Evolutionary conservation across 2,113 vertebrate genomes (phyloP).

Genomic region (Axis porcinus): DNA sequence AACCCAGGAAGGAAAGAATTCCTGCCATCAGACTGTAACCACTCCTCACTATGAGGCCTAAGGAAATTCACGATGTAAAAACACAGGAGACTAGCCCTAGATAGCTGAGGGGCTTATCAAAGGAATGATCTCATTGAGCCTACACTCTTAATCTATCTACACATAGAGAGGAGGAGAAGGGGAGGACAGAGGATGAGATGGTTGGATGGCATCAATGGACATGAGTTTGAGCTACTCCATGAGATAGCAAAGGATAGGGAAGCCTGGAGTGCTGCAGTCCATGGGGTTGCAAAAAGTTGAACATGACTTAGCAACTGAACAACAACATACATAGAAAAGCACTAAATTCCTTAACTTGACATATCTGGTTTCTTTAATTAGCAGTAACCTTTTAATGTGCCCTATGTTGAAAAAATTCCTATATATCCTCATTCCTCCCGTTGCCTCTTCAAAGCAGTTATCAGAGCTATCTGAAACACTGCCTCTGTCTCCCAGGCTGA

Average conservation of each 20-base stretch:
- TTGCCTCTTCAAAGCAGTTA: neutral
- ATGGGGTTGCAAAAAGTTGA: neutral
- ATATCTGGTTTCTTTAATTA: neutral
- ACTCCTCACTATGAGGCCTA: neutral
- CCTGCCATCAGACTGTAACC: fast-evolving
- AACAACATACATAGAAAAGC: neutral
- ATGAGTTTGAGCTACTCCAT: neutral
- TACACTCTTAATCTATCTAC: neutral
- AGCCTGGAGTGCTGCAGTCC: neutral
- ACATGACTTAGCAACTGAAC: neutral
- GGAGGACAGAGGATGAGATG: neutral
- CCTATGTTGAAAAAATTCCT: neutral
- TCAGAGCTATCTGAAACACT: neutral
- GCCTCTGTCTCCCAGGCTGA: neutral
- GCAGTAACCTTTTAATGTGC: neutral
- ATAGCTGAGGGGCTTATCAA: neutral
- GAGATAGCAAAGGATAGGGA: neutral
- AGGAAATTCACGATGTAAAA: neutral
- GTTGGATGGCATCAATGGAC: neutral
- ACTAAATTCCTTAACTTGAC: neutral
- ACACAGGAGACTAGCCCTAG: neutral
- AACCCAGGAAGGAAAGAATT: neutral
- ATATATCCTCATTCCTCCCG: neutral
- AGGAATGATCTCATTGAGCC: neutral
- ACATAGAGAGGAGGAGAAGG: neutral